Evolutionary conservation across 2,888 invertebrate species (phyloP), one percentile per base, ranked within the genome.

Genomic region (Stramonita haemastoma): DNA sequence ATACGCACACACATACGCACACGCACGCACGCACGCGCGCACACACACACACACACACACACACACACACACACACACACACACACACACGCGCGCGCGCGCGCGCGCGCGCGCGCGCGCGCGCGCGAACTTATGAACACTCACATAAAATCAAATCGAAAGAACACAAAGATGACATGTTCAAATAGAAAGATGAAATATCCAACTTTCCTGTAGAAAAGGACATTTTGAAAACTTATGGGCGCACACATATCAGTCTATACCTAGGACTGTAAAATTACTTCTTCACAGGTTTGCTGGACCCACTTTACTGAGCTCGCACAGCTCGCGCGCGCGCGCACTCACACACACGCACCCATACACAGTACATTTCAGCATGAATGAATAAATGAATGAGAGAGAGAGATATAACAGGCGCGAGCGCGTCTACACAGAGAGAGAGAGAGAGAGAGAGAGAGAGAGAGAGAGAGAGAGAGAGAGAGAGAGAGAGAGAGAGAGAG

Each of bases 1-100:
- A 70, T 22, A 70, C 70, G 29, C 29, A 29, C 77, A 29, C 77
- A 77, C 77, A 29, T 29, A 77, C 77, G 17, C 77, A 77, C 77
- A 29, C 77, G 29, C 77, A 77, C 77, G 29, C 77, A 77, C 77
- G 29, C 77, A 77, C 77, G 29, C 77, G 29, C 77, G 29, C 77
- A 77, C 77, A 77, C 77, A 77, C 77, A 77, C 29, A 32, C 77
- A 77, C 29, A 77, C 29, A 77, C 66, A 66, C 66, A 66, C 66
- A 66, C 66, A 17, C 66, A 66, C 66, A 11, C 13, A 17, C 66
- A 11, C 4, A 19, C 22, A 15, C 66, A 70, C 8, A 5, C 70
- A 70, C 8, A 70, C 70, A 70, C 8, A 70, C 70, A 70, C 8
- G 26, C 70, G 26, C 8, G 26, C 70, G 26, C 8, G 26, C 70